phyloP scores from a whole-genome alignment of 2,113 vertebrate genomes.

The Hyla sarda region DNA sequence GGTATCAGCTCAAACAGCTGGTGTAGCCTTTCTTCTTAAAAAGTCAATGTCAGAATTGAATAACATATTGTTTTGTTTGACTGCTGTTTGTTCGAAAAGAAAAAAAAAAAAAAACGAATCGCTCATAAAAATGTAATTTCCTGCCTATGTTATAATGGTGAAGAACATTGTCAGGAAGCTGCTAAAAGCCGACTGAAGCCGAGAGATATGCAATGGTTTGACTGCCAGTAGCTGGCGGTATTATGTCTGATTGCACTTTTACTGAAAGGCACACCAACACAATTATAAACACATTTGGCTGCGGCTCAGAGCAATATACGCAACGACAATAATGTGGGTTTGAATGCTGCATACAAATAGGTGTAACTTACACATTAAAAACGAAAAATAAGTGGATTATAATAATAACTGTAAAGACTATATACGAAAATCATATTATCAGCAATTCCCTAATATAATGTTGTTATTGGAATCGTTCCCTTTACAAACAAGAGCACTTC shows the following conservation, averaged over 20 bases:
- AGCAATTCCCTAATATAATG: background rate
- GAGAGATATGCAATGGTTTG: slow-evolving; percentile 71
- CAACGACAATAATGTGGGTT: background rate
- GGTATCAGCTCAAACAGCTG: slow-evolving; percentile 79
- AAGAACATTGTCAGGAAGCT: slow-evolving; percentile 81
- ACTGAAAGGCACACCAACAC: slow-evolving; percentile 61
- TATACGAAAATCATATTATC: background rate
- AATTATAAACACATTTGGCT: slow-evolving; percentile 40
- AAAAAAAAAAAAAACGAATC: slow-evolving; percentile 86
- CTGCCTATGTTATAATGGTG: slow-evolving; percentile 81
- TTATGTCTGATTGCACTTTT: slow-evolving; percentile 61
- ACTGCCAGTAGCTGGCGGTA: slow-evolving; percentile 55
- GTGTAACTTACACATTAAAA: background rate
- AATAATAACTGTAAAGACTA: background rate
- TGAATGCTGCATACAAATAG: background rate
- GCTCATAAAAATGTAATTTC: slow-evolving; percentile 88
- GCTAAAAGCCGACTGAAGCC: slow-evolving; percentile 75
- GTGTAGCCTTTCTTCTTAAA: slow-evolving; percentile 78
- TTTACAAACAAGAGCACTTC: background rate
- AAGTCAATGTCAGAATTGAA: slow-evolving; percentile 80
- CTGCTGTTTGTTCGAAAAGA: slow-evolving; percentile 88
- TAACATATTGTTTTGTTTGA: slow-evolving; percentile 87
- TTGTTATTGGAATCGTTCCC: background rate
- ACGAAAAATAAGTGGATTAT: background rate
- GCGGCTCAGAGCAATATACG: background rate